These are phyloP conservation scores for Sinella curviseta DNA, from an alignment of 1,140 invertebrate species.

Conservation along the genomic window DNA sequence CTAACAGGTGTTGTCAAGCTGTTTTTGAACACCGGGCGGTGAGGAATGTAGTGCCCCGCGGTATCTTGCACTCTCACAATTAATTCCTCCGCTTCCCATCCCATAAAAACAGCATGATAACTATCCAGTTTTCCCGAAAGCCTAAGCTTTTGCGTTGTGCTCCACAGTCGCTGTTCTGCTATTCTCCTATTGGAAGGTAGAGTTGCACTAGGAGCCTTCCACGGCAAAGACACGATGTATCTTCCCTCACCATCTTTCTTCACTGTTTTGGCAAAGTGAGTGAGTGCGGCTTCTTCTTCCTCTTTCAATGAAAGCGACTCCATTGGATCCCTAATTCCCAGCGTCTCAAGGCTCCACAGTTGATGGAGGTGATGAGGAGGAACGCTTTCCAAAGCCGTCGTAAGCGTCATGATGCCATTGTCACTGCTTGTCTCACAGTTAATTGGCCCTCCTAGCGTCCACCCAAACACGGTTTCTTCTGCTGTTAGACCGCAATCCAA, in stretches of 20 bases:
- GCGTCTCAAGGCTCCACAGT: not conserved
- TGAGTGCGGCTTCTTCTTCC: not conserved
- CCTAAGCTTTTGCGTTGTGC: not conserved
- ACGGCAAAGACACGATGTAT: not conserved
- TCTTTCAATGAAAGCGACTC: not conserved
- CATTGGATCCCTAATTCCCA: conserved; percentile 13
- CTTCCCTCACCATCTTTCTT: not conserved
- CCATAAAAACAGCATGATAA: not conserved
- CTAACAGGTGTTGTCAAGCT: not conserved
- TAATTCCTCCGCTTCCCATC: not conserved
- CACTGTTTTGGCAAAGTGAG: not conserved
- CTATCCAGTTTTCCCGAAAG: not conserved
- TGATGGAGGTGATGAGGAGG: not conserved
- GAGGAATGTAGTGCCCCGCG: not conserved
- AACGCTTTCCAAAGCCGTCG: too few species aligned
- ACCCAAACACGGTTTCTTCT: conserved; percentile 50
- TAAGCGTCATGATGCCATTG: too few species aligned
- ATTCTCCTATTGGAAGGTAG: not conserved
- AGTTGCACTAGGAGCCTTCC: not conserved
- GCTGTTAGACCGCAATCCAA: conserved; percentile 41
- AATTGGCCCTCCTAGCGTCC: conserved; percentile 49
- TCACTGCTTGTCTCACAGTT: too few species aligned
- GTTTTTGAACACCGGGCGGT: not conserved
- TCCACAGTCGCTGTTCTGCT: not conserved
- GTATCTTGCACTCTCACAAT: not conserved